Percentiles rank a stretch among this genome's conserved stretches.
phyloP scores from a whole-genome alignment of 2,888 invertebrate species.

The Ametastegia equiseti region DNA sequence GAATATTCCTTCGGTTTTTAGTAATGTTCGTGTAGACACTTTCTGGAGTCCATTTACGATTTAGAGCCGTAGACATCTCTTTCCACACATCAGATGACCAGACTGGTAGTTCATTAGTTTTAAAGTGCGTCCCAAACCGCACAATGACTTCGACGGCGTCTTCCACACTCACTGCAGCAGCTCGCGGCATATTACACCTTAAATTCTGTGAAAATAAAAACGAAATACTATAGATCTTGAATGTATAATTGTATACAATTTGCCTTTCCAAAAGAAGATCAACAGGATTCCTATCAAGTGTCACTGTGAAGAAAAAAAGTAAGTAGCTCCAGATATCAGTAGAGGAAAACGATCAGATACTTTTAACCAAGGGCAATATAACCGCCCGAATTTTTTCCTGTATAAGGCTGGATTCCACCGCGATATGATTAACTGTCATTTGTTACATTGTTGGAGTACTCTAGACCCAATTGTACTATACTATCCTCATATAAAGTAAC shows the following conservation, averaged over 20 bases:
- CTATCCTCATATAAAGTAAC: no score
- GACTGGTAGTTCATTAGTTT: neutral
- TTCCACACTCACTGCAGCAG: neutral
- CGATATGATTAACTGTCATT: no score
- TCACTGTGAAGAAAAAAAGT: no score
- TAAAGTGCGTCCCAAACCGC: neutral
- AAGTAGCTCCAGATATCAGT: no score
- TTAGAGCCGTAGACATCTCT: neutral
- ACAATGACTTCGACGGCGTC: neutral
- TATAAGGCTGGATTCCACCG: no score
- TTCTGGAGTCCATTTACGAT: neutral
- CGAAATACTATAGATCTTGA: neutral
- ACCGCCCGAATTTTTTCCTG: no score
- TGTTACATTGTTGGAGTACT: no score
- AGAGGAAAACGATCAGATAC: no score
- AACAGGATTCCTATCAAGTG: no score
- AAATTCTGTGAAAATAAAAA: neutral
- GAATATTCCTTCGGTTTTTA: neutral
- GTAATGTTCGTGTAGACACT: constrained; percentile 6
- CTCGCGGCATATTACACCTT: neutral
- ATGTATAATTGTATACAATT: neutral
- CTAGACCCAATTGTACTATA: no score
- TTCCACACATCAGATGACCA: neutral
- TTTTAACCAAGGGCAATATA: no score
- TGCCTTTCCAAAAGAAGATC: no score